These are phyloP conservation scores for Smutsia gigantea DNA, from an alignment of 2,797 vertebrate genomes.

Conservation along the genomic window DNA sequence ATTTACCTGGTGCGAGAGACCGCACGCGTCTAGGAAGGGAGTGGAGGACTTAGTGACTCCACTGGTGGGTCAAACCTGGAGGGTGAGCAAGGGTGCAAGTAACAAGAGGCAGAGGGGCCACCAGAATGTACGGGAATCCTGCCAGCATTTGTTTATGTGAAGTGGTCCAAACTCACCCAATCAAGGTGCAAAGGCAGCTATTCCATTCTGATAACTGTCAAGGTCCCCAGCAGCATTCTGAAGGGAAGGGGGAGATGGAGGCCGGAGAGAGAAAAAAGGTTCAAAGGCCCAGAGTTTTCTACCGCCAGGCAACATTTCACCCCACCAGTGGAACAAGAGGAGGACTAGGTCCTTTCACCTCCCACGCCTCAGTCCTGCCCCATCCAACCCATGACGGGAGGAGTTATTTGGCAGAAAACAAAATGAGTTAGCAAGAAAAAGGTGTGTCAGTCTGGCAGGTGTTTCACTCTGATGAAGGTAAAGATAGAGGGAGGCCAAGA, in stretches of 20 bases:
- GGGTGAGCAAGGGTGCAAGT: background rate
- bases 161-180: background rate
- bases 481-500: background rate
- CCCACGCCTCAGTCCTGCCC: background rate
- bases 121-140: background rate
- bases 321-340: background rate
- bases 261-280: no score
- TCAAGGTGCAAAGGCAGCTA: background rate
- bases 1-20: background rate
- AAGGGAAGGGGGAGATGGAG: background rate
- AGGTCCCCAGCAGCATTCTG: background rate
- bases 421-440: background rate
- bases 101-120: fast-evolving
- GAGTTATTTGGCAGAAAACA: background rate
- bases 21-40: fast-evolving
- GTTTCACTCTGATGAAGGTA: background rate
- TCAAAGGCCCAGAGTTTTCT: background rate
- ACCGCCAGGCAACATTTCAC: background rate
- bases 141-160: background rate
- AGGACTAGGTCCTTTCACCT: background rate
- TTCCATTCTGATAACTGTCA: background rate
- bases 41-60: background rate
- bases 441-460: no score
- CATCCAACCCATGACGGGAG: background rate
- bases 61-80: background rate